Base-by-base conservation (phyloP, 2,113 vertebrate genomes). In the Lepidothrix coronata region DNA sequence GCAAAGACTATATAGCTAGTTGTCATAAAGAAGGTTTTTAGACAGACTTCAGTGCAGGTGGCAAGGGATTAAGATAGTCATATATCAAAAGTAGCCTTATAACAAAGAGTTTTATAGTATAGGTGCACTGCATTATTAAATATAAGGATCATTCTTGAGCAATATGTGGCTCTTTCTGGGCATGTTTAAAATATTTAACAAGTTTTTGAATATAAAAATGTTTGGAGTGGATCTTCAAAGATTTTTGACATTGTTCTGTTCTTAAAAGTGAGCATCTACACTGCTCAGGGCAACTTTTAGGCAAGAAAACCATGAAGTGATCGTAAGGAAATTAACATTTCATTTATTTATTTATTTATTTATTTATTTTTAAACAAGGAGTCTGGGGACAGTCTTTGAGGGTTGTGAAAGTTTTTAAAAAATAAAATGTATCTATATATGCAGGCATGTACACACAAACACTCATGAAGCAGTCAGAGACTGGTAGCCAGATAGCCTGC, bases 161-260 rank as follows among this genome's bases (percentile, higher is more conserved):
- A 31, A 15, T 85, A 79, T 4, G 1, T 85, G 82, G 72, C 81
- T 78, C 48, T 44, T 82, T 92, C 89, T 85, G 90, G 44, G 65
- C 28, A 68, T 58, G 57, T 93, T 95, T 94, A 89, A 97, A 96
- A 93, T 95, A 96, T 93, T 96, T 95, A 95, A 65, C 20, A 81
- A 94, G 82, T 93, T 97, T 97, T 91, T 79, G 65, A 96, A 86
- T 76, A 91, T 72, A 95, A 97, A 95, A 94, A 88, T 82, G 28
- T 97, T 96, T 33, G 0, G 39, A 93, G 96, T 89, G 65, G 43
- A 88, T 97, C 81, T 97, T 97, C 97, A 94, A 96, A 97, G 98
- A 85, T 96, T 96, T 92, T 90, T 96, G 96, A 96, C 95, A 85
- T 96, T 93, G 94, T 96, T 98, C 91, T 75, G 65, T 97, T 97